Evolutionary conservation across 1,140 invertebrate genomes (phyloP).

Genomic region (Sycophaga agraensis): DNA sequence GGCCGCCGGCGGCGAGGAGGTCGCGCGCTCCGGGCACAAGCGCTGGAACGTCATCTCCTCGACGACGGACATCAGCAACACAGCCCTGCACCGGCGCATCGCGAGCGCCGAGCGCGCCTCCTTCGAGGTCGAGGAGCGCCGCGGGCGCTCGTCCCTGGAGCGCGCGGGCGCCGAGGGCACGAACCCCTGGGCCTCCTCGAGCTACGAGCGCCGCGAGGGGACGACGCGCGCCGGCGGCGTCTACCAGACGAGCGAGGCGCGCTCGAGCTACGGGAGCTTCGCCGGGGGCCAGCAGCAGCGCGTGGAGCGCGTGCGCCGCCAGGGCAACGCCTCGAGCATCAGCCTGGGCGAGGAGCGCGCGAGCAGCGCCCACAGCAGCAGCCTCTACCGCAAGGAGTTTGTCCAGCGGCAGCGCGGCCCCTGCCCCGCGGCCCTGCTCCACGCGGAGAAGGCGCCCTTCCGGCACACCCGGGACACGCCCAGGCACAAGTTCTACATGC

Average conservation of each 20-base stretch:
- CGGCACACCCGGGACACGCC: constrained; percentile 79
- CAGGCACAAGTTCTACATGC: constrained; percentile 80
- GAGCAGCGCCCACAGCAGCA: constrained; percentile 58
- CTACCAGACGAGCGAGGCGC: constrained; percentile 39
- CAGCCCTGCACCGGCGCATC: constrained; percentile 72
- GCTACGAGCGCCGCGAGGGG: constrained; percentile 48
- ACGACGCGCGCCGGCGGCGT: constrained; percentile 54
- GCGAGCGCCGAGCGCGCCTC: constrained; percentile 14
- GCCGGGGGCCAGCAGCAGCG: background rate
- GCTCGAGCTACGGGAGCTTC: constrained; percentile 10
- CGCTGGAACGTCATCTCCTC: constrained; percentile 71
- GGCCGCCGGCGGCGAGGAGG: too few species aligned
- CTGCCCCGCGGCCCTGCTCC: constrained; percentile 76
- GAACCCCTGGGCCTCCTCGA: constrained; percentile 38
- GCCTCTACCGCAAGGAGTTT: constrained; percentile 75
- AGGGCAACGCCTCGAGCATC: constrained; percentile 71
- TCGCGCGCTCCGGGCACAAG: constrained; percentile 60
- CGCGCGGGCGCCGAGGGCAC: constrained; percentile 61
- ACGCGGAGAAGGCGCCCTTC: constrained; percentile 71
- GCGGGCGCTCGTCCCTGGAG: background rate
- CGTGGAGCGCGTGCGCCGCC: constrained; percentile 59
- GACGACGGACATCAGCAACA: constrained; percentile 71
- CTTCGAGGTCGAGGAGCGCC: background rate
- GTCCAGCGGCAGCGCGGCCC: constrained; percentile 67
- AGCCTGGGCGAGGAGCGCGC: constrained; percentile 64